Base-by-base conservation (phyloP, 1,140 invertebrate species). In the Drosophila sp. region DNA sequence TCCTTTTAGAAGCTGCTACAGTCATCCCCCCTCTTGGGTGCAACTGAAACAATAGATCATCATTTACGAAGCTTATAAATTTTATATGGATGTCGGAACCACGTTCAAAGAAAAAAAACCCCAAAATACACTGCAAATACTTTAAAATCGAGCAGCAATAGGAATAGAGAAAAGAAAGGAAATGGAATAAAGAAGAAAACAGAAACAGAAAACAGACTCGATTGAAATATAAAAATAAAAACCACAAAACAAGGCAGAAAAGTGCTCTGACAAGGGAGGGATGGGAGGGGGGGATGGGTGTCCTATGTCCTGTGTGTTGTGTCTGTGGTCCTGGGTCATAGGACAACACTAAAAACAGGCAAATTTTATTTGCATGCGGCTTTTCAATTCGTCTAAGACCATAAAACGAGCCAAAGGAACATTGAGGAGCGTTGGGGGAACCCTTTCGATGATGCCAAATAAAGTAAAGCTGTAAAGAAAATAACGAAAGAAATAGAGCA, bases 281-380 rank as follows among this genome's bases (percentile, higher is more conserved):
- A n/a, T n/a, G n/a, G n/a, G n/a, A n/a, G n/a, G n/a, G n/a, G n/a
- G n/a, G n/a, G n/a, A n/a, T n/a, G n/a, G n/a, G n/a, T n/a, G 32
- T 38, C n/a, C 36, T 38, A 27, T 8, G 14, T 11, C 34, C 6
- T 46, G 41, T 18, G 11, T 29, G 4, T 6, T 41, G 27, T 8
- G n/a, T 21, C 11, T 25, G 40, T 29, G 40, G 43, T 66, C 41
- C 50, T 36, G 38, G 81, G 74, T 80, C 82, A 86, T 66, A 78
- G 78, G 81, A 81, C 78, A 76, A 69, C 78, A 78, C 81, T 82
- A 82, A 86, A 80, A 81, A 70, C 56, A 81, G 74, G 66, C 74
- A 86, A 82, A 86, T 86, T 86, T 86, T 87, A 87, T 87, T 87
- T 87, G 83, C 78, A 87, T 87, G 82, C 78, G 76, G 82, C 82